phyloP scores from a whole-genome alignment of 2,113 vertebrate species.

The Urocitellus parryii region DNA sequence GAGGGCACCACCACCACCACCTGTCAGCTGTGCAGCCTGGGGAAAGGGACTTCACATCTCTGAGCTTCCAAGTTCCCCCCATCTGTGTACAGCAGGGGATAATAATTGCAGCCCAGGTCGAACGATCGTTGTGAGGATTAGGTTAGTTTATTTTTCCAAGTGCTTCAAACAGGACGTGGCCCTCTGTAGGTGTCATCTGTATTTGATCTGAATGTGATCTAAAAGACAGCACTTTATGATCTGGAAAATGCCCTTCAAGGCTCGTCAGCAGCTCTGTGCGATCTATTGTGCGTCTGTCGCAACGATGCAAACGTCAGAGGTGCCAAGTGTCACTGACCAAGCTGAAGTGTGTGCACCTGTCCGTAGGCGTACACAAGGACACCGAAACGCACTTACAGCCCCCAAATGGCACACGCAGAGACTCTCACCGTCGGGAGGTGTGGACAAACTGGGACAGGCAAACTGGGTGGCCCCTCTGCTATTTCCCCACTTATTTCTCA shows the following conservation, averaged over 20 bases:
- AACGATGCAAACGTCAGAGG: neutral
- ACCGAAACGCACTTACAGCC: neutral
- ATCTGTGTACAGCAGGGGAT: too few species aligned
- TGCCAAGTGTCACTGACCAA: neutral
- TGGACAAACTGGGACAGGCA: neutral
- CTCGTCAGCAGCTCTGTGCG: neutral
- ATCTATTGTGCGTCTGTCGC: too few species aligned
- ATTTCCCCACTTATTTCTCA: neutral
- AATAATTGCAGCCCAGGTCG: neutral
- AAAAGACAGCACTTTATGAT: neutral
- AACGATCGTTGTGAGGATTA: neutral
- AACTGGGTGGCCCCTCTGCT: neutral
- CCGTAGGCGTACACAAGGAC: too few species aligned
- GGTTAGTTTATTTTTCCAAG: neutral
- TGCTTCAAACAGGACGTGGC: neutral
- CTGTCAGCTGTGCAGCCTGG: neutral
- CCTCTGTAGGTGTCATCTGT: neutral
- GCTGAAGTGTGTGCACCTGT: accelerated
- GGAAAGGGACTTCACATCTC: neutral
- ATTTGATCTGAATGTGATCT: neutral
- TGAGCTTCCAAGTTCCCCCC: neutral
- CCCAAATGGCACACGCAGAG: neutral
- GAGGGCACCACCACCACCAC: too few species aligned
- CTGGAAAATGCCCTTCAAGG: neutral
- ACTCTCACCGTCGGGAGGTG: accelerated